Base-by-base conservation (phyloP, 2,113 vertebrate species). In the Caloenas nicobarica region DNA sequence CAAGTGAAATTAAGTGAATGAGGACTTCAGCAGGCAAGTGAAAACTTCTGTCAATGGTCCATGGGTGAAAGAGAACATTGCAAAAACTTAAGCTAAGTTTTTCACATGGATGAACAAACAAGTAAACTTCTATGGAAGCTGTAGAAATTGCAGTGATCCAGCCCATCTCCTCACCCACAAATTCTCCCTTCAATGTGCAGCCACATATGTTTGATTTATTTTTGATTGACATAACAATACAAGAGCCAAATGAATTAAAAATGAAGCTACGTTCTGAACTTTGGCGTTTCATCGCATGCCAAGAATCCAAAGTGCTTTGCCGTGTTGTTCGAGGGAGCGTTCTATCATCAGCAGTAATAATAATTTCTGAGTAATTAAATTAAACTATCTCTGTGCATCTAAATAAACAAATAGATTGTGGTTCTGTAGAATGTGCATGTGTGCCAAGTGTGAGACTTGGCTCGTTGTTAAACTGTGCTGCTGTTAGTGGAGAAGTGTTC, bases 331-430 rank as follows among this genome's bases (percentile, higher is more conserved):
- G 15, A 86, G 90, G 89, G 88, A 69, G 71, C 29, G 11, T 74
- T 86, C 93, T 94, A 85, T 89, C 93, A 91, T 71, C 76, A 92
- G 6, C 86, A 93, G 57, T 79, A 90, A 89, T 68, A 96, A 88
- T 61, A 91, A 90, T 94, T 96, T 96, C 53, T 77, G 46, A 76
- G 90, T 83, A 96, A 96, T 97, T 94, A 96, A 95, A 86, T 95
- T 95, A 94, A 97, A 95, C 90, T 96, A 96, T 97, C 96, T 92
- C 53, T 89, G 31, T 76, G 86, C 77, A 96, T 96, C 90, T 96
- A 96, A 96, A 96, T 97, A 97, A 97, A 96, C 92, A 96, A 96
- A 92, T 81, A 91, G 77, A 71, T 65, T 96, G 96, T 97, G 95
- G 95, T 96, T 97, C 91, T 95, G 74, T 42, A 95, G 84, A 91